Evolutionary conservation across 2,888 invertebrate species (phyloP).

Genomic region (Drosophila kambysellisi): DNA sequence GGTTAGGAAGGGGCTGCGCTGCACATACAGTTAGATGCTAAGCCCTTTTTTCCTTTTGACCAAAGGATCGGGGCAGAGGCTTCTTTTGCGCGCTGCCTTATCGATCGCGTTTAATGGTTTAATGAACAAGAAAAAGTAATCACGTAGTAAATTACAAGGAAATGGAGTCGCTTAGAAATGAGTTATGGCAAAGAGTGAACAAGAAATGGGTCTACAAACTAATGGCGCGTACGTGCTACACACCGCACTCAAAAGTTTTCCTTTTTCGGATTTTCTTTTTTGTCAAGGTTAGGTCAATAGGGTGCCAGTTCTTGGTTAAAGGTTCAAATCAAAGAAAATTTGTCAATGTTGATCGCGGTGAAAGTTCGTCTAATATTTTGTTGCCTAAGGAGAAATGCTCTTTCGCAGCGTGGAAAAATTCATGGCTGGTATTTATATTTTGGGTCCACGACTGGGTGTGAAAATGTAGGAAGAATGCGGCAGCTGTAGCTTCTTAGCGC

Average conservation of each 20-base stretch:
- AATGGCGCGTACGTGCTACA: conserved; percentile 71
- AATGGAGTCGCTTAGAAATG: conserved; percentile 77
- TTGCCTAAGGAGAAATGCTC: background rate
- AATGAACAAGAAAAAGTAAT: conserved; percentile 80
- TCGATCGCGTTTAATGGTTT: conserved; percentile 80
- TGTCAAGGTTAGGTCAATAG: conserved; percentile 54
- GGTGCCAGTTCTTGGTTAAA: conserved; percentile 48
- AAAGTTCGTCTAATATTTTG: conserved; percentile 58
- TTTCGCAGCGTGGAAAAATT: conserved; percentile 52
- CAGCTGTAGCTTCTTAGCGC: conserved; percentile 51
- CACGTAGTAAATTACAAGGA: conserved; percentile 81
- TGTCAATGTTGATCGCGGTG: conserved; percentile 66
- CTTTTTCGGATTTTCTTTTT: background rate
- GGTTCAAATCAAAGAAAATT: conserved; percentile 65
- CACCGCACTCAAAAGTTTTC: conserved; percentile 55
- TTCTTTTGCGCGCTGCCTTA: conserved; percentile 45
- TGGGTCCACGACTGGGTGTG: conserved; percentile 33
- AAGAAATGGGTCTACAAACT: conserved; percentile 38
- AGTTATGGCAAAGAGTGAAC: conserved; percentile 57
- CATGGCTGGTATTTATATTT: conserved; percentile 1
- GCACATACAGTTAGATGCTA: conserved; percentile 57
- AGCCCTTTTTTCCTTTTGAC: conserved; percentile 44
- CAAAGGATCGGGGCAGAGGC: conserved; percentile 43
- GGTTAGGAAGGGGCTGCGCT: conserved; percentile 68
- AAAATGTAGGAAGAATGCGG: conserved; percentile 46